Evolutionary conservation across 2,888 invertebrate genomes (phyloP).

Genomic region (Agonum fuliginosum): DNA sequence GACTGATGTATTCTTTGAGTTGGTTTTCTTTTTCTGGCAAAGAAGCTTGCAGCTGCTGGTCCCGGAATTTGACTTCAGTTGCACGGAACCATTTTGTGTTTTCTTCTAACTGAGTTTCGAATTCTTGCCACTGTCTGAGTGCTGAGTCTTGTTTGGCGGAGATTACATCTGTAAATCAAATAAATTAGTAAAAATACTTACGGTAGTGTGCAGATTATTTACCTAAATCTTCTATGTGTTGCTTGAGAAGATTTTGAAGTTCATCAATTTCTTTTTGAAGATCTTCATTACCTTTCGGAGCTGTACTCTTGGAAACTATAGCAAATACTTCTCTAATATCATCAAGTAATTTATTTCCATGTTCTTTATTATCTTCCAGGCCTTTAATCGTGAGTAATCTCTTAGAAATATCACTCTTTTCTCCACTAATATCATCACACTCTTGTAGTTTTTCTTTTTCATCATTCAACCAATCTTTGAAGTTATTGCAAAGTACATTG

Average conservation of each 20-base stretch:
- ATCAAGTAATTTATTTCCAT: constrained; percentile 80
- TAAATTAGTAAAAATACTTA: constrained; percentile 7
- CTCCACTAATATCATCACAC: constrained; percentile 89
- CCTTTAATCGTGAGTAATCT: constrained; percentile 80
- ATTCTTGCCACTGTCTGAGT: constrained; percentile 89
- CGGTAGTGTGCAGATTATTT: constrained; percentile 61
- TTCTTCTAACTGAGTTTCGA: constrained; percentile 87
- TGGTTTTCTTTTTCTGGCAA: constrained; percentile 87
- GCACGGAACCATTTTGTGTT: constrained; percentile 91
- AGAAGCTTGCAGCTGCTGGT: constrained; percentile 88
- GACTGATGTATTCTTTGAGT: constrained; percentile 81
- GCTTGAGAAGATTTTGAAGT: constrained; percentile 80
- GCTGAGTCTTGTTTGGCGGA: constrained; percentile 85
- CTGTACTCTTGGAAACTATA: constrained; percentile 85
- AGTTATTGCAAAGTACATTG: constrained; percentile 83
- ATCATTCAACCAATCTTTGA: constrained; percentile 87
- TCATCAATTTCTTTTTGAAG: constrained; percentile 84
- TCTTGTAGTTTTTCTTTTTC: constrained; percentile 88
- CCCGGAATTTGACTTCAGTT: constrained; percentile 89
- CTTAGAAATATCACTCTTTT: constrained; percentile 86
- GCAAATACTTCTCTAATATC: constrained; percentile 81
- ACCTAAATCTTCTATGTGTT: constrained; percentile 80
- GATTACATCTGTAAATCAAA: constrained; percentile 74
- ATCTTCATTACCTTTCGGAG: constrained; percentile 84
- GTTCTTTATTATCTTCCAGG: constrained; percentile 79